phyloP scores from a whole-genome alignment of 2,797 vertebrate genomes.

The Graptemys geographica region DNA sequence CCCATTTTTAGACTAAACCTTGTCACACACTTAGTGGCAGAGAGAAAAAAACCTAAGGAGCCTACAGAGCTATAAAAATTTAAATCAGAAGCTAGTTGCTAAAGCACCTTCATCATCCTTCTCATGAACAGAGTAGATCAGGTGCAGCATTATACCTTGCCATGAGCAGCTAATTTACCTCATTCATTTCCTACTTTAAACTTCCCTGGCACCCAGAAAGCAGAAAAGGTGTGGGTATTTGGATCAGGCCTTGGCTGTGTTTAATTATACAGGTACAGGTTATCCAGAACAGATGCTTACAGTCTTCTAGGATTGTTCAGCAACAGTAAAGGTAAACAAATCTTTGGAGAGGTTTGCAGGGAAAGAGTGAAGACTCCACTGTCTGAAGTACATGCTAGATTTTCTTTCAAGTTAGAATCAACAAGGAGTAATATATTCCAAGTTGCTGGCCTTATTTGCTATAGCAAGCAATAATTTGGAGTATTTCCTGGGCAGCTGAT shows the following conservation, averaged over 20 bases:
- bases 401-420: not conserved
- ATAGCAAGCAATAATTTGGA: constrained; percentile 56
- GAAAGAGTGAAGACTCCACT: not conserved
- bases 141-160: too few relatives aligned
- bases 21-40: too few relatives aligned
- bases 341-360: not conserved
- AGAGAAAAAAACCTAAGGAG: too few relatives aligned
- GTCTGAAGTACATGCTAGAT: not conserved
- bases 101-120: too few relatives aligned
- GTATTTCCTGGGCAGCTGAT: constrained; percentile 67
- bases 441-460: constrained; percentile 19
- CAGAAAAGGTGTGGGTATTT: not conserved
- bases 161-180: not conserved
- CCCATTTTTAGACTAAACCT: too few relatives aligned
- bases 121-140: too few relatives aligned
- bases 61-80: too few relatives aligned
- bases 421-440: constrained; percentile 15
- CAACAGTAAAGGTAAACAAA: constrained; percentile 7
- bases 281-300: not conserved
- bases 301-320: too few relatives aligned
- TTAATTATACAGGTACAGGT: too few relatives aligned
- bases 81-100: too few relatives aligned
- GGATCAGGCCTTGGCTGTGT: not conserved
- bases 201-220: not conserved
- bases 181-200: not conserved